Evolutionary conservation across 1,140 invertebrate genomes (phyloP).

Genomic region (Aleiodes sp.): DNA sequence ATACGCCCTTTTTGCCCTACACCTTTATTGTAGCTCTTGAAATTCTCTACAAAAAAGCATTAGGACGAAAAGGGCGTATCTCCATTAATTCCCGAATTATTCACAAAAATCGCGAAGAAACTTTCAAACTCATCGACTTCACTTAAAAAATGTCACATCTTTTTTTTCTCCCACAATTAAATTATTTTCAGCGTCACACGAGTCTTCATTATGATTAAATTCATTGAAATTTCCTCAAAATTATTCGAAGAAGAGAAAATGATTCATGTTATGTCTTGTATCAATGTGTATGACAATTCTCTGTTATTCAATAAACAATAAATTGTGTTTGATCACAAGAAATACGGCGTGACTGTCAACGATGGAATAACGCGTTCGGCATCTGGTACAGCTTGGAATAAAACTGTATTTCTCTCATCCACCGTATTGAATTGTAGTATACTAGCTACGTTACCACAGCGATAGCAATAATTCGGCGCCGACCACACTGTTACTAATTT

Average conservation of each 20-base stretch:
- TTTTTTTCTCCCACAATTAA: not conserved
- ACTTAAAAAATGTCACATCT: no score
- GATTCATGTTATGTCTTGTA: no score
- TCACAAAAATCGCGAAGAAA: no score
- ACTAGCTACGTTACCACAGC: constrained; percentile 93
- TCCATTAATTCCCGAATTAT: no score
- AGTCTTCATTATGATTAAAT: no score
- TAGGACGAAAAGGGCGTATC: no score
- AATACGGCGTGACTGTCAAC: constrained; percentile 93
- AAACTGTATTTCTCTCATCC: constrained; percentile 81
- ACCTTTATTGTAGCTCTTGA: no score
- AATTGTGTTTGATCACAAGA: constrained; percentile 76
- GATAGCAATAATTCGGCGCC: constrained; percentile 96
- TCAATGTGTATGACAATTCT: not conserved
- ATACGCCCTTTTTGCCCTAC: no score
- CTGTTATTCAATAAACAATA: constrained; percentile 40
- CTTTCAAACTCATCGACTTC: no score
- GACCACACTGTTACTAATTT: constrained; percentile 97
- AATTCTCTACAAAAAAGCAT: no score
- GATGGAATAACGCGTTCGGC: constrained; percentile 90
- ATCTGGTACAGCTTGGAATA: constrained; percentile 96
- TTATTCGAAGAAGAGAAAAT: no score
- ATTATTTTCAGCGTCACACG: not conserved
- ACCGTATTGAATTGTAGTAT: constrained; percentile 86
- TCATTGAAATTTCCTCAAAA: no score